phyloP scores from a whole-genome alignment of 2,113 vertebrate genomes.

The Riparia riparia region DNA sequence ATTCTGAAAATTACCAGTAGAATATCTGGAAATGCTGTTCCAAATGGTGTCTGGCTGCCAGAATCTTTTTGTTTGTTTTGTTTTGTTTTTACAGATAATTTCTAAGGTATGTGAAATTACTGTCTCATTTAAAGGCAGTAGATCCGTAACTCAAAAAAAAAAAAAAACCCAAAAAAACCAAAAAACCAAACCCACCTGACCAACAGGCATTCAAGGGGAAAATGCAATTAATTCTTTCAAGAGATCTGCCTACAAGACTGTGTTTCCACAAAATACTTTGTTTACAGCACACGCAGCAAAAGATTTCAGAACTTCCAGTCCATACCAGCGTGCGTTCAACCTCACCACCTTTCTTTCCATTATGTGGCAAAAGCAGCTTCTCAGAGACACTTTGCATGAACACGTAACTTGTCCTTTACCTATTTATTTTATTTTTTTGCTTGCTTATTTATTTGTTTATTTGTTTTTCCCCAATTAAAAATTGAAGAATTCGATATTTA shows the following conservation, averaged over 20 bases:
- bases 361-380: neutral
- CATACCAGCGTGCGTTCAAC: neutral
- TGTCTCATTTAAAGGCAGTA: neutral
- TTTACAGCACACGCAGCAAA: neutral
- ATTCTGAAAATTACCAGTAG: neutral
- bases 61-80: neutral
- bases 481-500: too few relatives aligned
- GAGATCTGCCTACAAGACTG: neutral
- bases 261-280: neutral
- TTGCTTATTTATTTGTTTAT: neutral
- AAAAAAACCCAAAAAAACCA: neutral
- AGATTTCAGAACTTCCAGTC: neutral
- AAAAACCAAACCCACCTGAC: neutral
- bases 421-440: too few relatives aligned
- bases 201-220: neutral
- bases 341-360: neutral
- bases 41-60: neutral
- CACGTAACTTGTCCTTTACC: fast-evolving
- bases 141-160: neutral
- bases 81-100: neutral
- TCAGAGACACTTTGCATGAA: neutral
- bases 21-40: neutral
- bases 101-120: neutral
- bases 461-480: neutral
- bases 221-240: neutral